Evolutionary conservation across 2,888 invertebrate genomes (phyloP).

Genomic region (Trissolcus japonicus): DNA sequence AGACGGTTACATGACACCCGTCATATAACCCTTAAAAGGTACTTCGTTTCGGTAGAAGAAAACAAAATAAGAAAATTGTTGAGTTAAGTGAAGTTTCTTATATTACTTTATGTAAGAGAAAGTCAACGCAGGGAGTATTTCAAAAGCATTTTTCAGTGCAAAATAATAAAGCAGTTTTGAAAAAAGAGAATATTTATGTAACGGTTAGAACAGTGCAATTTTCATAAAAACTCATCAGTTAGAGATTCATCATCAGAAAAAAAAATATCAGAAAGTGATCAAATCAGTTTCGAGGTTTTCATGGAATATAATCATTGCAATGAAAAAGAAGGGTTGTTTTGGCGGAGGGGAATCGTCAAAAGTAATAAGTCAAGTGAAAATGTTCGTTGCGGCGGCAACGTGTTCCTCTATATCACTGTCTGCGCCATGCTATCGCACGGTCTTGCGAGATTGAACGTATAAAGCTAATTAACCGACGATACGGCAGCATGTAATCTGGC

Average conservation of each 20-base stretch:
- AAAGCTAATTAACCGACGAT: slow-evolving; percentile 66
- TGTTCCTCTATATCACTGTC: slow-evolving; percentile 52
- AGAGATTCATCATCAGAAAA: too few species aligned
- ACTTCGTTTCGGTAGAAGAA: slow-evolving; percentile 29
- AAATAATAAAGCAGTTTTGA: too few species aligned
- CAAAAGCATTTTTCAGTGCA: slow-evolving; percentile 3
- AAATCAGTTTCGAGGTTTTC: too few species aligned
- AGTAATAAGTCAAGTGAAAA: slow-evolving; percentile 52
- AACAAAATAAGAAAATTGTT: slow-evolving; percentile 34
- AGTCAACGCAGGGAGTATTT: too few species aligned
- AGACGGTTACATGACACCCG: slow-evolving; percentile 49
- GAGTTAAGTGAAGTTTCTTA: slow-evolving; percentile 30
- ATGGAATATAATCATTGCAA: too few species aligned
- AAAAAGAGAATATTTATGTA: too few species aligned
- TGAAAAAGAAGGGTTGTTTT: slow-evolving; percentile 16
- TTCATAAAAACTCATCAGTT: too few species aligned
- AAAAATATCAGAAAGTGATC: too few species aligned
- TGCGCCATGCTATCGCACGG: slow-evolving; percentile 40
- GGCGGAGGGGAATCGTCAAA: slow-evolving; percentile 16
- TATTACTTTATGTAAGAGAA: slow-evolving; percentile 2
- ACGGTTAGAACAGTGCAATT: too few species aligned
- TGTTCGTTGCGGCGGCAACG: slow-evolving; percentile 39
- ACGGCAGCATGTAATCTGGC: slow-evolving; percentile 64
- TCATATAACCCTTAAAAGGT: slow-evolving; percentile 51
- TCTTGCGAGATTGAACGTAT: slow-evolving; percentile 69